Evolutionary conservation across 92 coral and sea anemone genomes (phyloP).

Genomic region (Actinernus sp.): DNA sequence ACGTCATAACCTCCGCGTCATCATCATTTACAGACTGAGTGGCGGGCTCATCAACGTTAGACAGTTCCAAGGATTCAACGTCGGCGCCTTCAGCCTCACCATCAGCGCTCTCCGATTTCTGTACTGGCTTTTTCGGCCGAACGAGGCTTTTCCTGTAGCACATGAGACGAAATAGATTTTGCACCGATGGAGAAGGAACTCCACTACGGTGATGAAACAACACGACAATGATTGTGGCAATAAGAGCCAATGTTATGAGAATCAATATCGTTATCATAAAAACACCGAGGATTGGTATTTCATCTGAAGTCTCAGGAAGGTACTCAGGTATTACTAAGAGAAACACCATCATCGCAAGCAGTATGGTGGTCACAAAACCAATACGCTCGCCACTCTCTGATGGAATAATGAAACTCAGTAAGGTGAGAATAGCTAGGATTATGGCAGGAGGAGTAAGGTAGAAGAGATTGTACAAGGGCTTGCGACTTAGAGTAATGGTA

Average conservation of each 20-base stretch:
- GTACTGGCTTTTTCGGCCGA: no score
- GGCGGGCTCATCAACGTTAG: no score
- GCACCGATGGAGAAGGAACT: no score
- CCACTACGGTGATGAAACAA: no score
- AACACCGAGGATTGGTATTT: conserved; percentile 63
- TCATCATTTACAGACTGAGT: background rate
- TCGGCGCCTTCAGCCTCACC: no score
- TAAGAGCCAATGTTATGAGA: conserved; percentile 35
- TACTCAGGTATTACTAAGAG: conserved; percentile 63
- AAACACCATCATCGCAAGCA: conserved; percentile 78
- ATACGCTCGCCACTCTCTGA: conserved; percentile 81
- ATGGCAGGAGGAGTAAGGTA: conserved; percentile 60
- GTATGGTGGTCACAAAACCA: conserved; percentile 76
- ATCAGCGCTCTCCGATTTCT: no score
- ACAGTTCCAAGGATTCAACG: no score
- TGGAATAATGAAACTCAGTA: conserved; percentile 71
- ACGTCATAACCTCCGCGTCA: background rate
- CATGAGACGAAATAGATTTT: no score
- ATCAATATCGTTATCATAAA: conserved; percentile 38
- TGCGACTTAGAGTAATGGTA: conserved; percentile 53
- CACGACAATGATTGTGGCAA: conserved; percentile 54
- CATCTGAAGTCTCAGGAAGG: conserved; percentile 68
- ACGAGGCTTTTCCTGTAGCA: no score
- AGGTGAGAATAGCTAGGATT: conserved; percentile 49
- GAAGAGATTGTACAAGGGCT: conserved; percentile 46